Conservation (phyloP, 2,888 invertebrate species). For the Drosophila villosipedis region DNA sequence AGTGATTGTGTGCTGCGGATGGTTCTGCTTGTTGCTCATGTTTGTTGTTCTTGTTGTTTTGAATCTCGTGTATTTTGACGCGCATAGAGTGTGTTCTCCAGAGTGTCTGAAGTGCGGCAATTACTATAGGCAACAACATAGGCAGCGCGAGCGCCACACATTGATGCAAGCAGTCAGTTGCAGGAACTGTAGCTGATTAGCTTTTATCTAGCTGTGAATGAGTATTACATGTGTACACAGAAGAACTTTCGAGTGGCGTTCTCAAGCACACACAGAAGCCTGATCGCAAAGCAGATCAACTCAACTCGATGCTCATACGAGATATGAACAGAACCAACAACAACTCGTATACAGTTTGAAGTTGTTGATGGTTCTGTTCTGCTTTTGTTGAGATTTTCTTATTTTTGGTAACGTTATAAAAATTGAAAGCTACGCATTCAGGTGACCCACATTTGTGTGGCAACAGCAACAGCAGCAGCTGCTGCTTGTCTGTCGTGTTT, state of each 20-base stretch:
- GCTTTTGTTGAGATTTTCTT: constrained; percentile 15
- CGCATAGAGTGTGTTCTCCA: constrained; percentile 56
- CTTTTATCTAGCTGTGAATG: constrained; percentile 16
- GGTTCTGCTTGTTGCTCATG: constrained; percentile 32
- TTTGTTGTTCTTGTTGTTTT: constrained; percentile 23
- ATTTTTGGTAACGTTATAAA: constrained; percentile 73
- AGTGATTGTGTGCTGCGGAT: constrained; percentile 44
- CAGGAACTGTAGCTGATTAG: constrained; percentile 22
- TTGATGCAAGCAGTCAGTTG: constrained; percentile 27
- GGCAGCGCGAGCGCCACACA: constrained; percentile 27
- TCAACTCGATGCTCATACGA: constrained; percentile 7
- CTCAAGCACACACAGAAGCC: constrained; percentile 10
- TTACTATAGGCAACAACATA: constrained; percentile 47
- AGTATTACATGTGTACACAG: not conserved
- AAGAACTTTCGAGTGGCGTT: constrained; percentile 8
- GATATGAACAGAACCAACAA: constrained; percentile 20
- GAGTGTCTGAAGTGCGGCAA: constrained; percentile 62
- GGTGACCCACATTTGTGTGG: constrained; percentile 70
- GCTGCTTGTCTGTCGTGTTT: constrained; percentile 56
- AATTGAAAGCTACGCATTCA: constrained; percentile 77
- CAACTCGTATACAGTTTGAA: constrained; percentile 24
- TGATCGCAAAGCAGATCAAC: constrained; percentile 12
- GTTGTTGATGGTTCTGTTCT: constrained; percentile 36
- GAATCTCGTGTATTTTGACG: constrained; percentile 65
- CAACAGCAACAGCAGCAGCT: constrained; percentile 23